Conservation (phyloP, 2,888 invertebrate genomes). For the Aspidiotus rigidus region DNA sequence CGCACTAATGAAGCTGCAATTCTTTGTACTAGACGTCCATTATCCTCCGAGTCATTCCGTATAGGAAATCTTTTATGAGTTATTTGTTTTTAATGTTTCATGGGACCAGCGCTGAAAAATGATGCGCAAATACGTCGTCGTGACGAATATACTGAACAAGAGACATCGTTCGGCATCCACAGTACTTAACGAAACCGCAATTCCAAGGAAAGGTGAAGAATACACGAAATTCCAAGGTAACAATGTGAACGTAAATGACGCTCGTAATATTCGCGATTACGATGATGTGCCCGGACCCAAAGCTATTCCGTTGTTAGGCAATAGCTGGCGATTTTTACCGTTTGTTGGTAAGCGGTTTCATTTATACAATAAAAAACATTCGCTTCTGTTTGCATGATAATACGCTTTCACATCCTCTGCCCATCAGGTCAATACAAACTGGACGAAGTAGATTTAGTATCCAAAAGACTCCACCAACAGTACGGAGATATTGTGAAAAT, state of each 20-base stretch:
- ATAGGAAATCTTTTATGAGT: no score
- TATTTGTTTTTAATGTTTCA: no score
- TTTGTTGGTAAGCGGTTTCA: constrained; percentile 37
- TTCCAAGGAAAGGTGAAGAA: neutral
- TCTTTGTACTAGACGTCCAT: no score
- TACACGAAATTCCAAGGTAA: neutral
- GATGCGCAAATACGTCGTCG: neutral
- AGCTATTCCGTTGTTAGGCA: constrained; percentile 67
- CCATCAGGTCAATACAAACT: constrained; percentile 54
- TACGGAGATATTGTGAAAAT: constrained; percentile 62
- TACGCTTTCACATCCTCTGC: neutral
- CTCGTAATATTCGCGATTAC: constrained; percentile 45
- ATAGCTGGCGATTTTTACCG: constrained; percentile 59
- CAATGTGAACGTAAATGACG: neutral
- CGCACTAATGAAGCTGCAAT: no score
- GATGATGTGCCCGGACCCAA: constrained; percentile 69
- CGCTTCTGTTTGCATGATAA: neutral
- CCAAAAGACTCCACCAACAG: constrained; percentile 49
- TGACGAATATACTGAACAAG: neutral
- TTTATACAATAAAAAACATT: neutral
- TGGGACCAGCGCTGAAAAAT: neutral
- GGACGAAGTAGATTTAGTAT: constrained; percentile 58
- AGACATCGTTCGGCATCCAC: neutral
- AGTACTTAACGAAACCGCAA: neutral
- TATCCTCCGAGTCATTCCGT: no score